Conservation (phyloP, 2,113 vertebrate species). For the Dryoscopus gambensis region DNA sequence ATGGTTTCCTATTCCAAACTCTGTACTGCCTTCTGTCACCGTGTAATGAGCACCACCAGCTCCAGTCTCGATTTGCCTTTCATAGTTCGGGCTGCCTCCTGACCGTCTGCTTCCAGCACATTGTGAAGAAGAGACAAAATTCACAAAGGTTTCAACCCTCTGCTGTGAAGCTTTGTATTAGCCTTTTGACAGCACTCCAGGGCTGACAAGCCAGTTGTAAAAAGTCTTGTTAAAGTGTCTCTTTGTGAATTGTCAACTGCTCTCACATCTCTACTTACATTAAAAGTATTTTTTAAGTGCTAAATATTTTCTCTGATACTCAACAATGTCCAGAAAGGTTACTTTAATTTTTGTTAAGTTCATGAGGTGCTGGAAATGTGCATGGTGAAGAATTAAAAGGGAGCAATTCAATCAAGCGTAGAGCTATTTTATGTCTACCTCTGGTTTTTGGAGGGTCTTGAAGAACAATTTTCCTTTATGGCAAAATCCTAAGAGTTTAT, state of each 20-base stretch:
- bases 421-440: neutral
- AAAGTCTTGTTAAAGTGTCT: slow-evolving; percentile 33
- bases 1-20: slow-evolving; percentile 13
- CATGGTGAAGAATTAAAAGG: neutral
- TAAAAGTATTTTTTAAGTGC: neutral
- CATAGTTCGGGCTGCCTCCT: neutral
- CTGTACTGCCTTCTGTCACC: slow-evolving; percentile 31
- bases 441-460: neutral
- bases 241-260: neutral
- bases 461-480: neutral
- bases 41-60: slow-evolving; percentile 14
- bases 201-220: slow-evolving; percentile 1
- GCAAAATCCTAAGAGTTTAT: neutral
- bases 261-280: neutral
- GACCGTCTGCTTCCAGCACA: neutral
- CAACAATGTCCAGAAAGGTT: neutral
- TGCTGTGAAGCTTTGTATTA: neutral
- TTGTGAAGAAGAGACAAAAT: neutral
- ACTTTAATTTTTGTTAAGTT: neutral
- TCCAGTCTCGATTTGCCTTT: slow-evolving; percentile 25
- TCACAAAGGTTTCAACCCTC: slow-evolving; percentile 24
- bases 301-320: neutral
- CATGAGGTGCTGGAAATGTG: neutral
- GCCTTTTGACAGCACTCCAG: neutral
- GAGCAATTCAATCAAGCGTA: neutral